phyloP scores from a whole-genome alignment of 2,888 invertebrate genomes.

The Atrina japonica region DNA sequence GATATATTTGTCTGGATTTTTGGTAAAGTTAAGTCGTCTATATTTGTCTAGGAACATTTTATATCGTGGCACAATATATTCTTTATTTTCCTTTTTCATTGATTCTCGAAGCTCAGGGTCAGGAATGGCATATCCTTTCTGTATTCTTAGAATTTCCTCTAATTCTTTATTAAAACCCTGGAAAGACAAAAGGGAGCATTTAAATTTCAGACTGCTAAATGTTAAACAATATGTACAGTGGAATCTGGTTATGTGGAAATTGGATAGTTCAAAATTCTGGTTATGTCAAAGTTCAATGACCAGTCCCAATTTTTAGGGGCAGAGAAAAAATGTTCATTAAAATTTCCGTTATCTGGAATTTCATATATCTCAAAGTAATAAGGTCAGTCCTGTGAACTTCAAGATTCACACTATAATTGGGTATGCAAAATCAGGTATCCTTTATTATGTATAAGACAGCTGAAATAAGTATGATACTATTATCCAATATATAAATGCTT shows the following conservation, averaged over 20 bases:
- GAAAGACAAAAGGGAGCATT: too few species aligned
- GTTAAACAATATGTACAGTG: background rate
- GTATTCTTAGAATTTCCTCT: constrained; percentile 92
- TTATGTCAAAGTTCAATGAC: too few species aligned
- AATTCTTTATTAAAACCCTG: constrained; percentile 98
- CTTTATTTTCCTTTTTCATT: constrained; percentile 93
- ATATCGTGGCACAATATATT: constrained; percentile 92
- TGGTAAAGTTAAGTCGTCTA: constrained; percentile 90
- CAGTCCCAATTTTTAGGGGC: too few species aligned
- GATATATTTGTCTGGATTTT: constrained; percentile 95
- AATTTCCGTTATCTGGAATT: too few species aligned
- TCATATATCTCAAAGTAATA: too few species aligned
- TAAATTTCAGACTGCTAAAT: background rate
- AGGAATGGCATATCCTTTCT: constrained; percentile 95
- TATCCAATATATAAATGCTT: too few species aligned
- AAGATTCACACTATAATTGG: background rate
- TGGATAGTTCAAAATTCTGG: too few species aligned
- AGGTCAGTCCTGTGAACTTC: too few species aligned
- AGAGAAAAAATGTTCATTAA: background rate
- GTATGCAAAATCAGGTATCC: background rate
- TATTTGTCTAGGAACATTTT: constrained; percentile 79
- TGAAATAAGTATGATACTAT: too few species aligned
- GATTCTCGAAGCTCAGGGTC: constrained; percentile 93
- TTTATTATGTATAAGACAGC: too few species aligned
- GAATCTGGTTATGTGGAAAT: too few species aligned